Evolutionary conservation across 2,888 invertebrate genomes (phyloP).

Genomic region (Machimus atricapillus): DNA sequence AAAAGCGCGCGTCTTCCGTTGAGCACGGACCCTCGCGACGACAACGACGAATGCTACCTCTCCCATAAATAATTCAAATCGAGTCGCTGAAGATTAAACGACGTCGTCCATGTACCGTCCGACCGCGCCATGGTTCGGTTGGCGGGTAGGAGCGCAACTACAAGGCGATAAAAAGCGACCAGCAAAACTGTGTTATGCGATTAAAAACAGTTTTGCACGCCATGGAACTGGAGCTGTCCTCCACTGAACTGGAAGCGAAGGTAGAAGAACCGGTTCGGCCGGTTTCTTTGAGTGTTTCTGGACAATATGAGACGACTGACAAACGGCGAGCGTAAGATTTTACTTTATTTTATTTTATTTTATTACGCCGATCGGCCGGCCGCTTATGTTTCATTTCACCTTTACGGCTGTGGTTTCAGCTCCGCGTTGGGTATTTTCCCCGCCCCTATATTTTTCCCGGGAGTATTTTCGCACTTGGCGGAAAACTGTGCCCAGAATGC

Average conservation of each 20-base stretch:
- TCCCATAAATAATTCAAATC: not conserved
- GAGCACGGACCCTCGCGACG: not conserved
- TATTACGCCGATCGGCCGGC: not conserved
- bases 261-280: not conserved
- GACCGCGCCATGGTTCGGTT: not conserved
- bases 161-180: not conserved
- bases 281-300: slow-evolving; percentile 9
- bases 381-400: slow-evolving; percentile 6
- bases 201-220: slow-evolving; percentile 31
- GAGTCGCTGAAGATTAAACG: not conserved
- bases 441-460: not conserved
- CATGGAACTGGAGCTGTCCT: not conserved
- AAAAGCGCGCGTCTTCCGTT: not conserved
- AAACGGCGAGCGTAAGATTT: not conserved
- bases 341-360: not conserved
- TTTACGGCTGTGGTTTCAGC: not conserved
- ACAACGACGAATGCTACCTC: not conserved
- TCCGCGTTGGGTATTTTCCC: not conserved
- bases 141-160: not conserved
- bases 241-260: not conserved
- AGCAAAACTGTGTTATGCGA: slow-evolving; percentile 4
- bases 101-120: not conserved
- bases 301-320: slow-evolving; percentile 10
- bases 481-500: not conserved
- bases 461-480: not conserved